phyloP scores from a whole-genome alignment of 1,140 invertebrate species.

The Lepidurus apus region DNA sequence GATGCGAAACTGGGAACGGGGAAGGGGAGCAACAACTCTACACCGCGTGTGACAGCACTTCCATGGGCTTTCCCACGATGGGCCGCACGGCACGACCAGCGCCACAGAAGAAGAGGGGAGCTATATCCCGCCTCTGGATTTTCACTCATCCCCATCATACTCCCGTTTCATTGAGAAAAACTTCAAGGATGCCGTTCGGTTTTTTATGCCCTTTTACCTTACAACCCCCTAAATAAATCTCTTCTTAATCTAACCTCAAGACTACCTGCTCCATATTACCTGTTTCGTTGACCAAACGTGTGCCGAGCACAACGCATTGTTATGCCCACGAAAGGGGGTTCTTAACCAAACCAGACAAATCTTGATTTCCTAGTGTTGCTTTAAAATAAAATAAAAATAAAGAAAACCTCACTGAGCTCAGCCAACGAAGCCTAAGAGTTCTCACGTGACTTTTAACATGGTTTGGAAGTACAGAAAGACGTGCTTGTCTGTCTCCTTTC shows the following conservation, averaged over 20 bases:
- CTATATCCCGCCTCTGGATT: slow-evolving; percentile 14
- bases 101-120: neutral
- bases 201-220: neutral
- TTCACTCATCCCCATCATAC: neutral
- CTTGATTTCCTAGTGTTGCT: too few species aligned
- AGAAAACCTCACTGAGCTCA: too few species aligned
- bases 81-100: neutral
- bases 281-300: neutral
- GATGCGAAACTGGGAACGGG: slow-evolving; percentile 3
- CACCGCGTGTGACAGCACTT: slow-evolving; percentile 20
- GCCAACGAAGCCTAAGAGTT: neutral
- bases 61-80: slow-evolving; percentile 12
- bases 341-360: too few species aligned
- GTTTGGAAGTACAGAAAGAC: neutral
- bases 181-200: neutral
- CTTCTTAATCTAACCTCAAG: neutral
- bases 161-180: slow-evolving; percentile 11
- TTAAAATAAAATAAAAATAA: too few species aligned
- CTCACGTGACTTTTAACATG: neutral
- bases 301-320: neutral
- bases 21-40: neutral
- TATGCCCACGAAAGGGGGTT: too few species aligned
- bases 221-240: neutral
- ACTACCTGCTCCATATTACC: slow-evolving; percentile 13
- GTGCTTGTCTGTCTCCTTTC: neutral